Percentiles rank a stretch among this genome's conserved stretches.
Conservation (phyloP, 2,113 vertebrate species). For the Lophotis ruficrista region DNA sequence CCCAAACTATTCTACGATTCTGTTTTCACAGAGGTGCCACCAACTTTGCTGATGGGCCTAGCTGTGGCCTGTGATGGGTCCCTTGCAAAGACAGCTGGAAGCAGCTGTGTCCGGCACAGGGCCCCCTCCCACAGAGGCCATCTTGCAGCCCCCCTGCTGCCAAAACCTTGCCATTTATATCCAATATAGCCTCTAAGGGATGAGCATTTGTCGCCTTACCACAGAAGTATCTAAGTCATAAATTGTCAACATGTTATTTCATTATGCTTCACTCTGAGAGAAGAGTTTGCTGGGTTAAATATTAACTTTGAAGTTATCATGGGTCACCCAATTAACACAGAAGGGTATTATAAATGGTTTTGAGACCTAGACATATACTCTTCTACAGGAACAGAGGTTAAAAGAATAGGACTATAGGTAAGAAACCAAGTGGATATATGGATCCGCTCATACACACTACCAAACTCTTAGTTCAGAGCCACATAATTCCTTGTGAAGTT, state of each 20-base stretch:
- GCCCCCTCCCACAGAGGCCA: not conserved
- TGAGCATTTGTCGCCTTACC: not conserved
- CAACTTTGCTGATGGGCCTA: not conserved
- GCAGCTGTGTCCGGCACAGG: not conserved
- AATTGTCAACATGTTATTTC: not conserved
- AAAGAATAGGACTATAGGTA: not conserved
- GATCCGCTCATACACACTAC: not conserved
- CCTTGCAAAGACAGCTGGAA: not conserved
- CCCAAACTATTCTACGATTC: no score
- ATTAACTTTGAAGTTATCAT: not conserved
- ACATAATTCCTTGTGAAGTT: not conserved
- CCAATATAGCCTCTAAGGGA: not conserved
- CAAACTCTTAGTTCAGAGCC: not conserved
- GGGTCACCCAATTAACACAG: not conserved
- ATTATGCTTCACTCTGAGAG: not conserved
- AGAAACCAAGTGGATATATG: not conserved
- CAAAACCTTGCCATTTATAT: not conserved
- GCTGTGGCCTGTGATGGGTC: not conserved
- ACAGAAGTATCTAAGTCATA: not conserved
- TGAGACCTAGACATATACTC: not conserved
- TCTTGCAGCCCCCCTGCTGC: not conserved
- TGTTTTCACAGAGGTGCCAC: not conserved
- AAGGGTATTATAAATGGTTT: not conserved
- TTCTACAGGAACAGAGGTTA: not conserved
- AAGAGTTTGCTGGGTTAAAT: not conserved